Evolutionary conservation across 2,113 vertebrate species (phyloP).

Genomic region (Danionella cerebrum): DNA sequence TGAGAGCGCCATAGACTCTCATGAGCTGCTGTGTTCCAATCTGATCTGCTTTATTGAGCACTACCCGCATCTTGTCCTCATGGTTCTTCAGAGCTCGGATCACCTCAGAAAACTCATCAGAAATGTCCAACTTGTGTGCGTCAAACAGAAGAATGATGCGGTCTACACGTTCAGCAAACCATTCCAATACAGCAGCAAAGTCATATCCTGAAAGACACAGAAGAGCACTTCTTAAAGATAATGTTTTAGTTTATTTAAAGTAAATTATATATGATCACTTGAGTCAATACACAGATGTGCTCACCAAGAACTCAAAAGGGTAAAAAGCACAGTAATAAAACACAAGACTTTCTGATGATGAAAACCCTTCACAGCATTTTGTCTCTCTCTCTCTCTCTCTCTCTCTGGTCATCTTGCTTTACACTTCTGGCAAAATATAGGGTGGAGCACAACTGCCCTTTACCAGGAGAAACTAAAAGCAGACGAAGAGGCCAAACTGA

Average conservation of each 20-base stretch:
- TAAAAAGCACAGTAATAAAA: neutral
- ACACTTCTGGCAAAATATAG: neutral
- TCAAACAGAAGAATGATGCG: conserved; percentile 76
- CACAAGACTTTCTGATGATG: conserved; percentile 1
- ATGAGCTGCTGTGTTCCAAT: conserved; percentile 76
- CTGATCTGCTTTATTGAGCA: conserved; percentile 68
- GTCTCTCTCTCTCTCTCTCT: neutral
- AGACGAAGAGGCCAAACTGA: neutral
- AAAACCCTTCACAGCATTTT: conserved; percentile 1
- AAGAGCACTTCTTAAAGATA: neutral
- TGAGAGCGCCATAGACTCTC: conserved; percentile 75
- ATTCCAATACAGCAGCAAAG: conserved; percentile 60
- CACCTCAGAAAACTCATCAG: conserved; percentile 74
- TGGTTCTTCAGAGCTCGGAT: conserved; percentile 75
- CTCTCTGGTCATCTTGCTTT: neutral
- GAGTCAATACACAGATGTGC: too few relatives aligned
- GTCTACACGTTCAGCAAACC: conserved; percentile 75
- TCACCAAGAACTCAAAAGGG: too few relatives aligned
- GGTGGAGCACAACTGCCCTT: neutral
- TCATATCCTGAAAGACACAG: conserved; percentile 42
- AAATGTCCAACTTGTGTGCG: conserved; percentile 55
- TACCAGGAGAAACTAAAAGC: neutral
- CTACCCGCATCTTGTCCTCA: conserved; percentile 59
- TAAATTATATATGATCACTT: too few relatives aligned
- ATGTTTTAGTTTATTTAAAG: neutral